Base-by-base conservation (phyloP, 2,888 invertebrate genomes). In the Lathronympha strigana region DNA sequence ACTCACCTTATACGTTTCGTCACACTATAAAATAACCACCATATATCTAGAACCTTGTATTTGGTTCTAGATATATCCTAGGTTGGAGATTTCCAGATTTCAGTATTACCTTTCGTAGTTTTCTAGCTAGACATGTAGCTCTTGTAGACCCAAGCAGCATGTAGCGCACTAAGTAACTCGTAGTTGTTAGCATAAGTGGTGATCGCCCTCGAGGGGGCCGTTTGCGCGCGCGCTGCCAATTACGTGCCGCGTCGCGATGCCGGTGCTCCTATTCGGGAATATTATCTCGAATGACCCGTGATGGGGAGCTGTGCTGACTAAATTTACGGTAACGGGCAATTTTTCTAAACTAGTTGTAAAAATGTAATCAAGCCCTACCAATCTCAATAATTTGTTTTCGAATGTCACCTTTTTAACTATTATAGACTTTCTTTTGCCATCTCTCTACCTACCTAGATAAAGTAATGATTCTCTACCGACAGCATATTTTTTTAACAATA, bases 121-220 rank as follows among this genome's bases (percentile, higher is more conserved):
- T 28, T 45, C 23, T 19, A 50, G 40, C 43, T 31, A 61, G 28
- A 38, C 13, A 61, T 45, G 60, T 49, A 40, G 53, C 45, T 61
- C 58, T 62, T 62, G 57, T 61, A 61, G 66, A 57, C 47, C 40
- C 45, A 61, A 51, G 40, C 38, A 49, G 63, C 63, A 60, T 54
- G 55, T 50, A 45, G 67, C 67, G 66, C 58, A 61, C 55, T 70
- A 73, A 73, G 70, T 71, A 72, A 71, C 70, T 69, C 69, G 73
- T 72, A 72, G 76, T 80, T 78, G 80, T 82, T 79, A 79, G 73
- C 71, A 60, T 66, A 66, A 66, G 66, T 61, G 76, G 72, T 72
- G 72, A 82, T 81, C 76, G 76, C 78, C 73, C 82, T 77, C 79
- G 69, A 72, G 80, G 81, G 80, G 74, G 76, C 75, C 71, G 76